A percentile compares a stretch with the other conserved stretches of the same genome.
These are phyloP conservation scores for Glyptemys insculpta DNA, from an alignment of 2,797 vertebrate species.

Conservation along the genomic window DNA sequence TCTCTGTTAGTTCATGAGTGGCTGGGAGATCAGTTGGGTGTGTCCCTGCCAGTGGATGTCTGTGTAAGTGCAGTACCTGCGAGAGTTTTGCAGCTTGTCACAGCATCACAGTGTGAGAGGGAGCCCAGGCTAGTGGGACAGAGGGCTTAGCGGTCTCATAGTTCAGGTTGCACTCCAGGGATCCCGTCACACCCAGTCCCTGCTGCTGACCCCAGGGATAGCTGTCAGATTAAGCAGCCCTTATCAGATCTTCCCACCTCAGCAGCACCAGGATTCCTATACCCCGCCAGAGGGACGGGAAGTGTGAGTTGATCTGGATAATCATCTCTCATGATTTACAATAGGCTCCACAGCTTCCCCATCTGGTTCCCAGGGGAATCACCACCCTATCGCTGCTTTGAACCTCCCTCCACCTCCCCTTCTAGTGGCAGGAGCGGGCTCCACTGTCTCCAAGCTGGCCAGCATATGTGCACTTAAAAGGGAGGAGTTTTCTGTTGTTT, in stretches of 20 bases:
- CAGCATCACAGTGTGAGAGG: no score
- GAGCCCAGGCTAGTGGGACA: no score
- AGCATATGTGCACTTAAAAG: not conserved
- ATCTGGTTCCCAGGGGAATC: constrained; percentile 25
- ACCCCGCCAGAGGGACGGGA: not conserved
- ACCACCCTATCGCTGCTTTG: constrained; percentile 23
- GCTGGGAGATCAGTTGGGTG: no score
- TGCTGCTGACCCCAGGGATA: no score
- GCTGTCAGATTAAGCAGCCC: no score
- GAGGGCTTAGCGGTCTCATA: no score
- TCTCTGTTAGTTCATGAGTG: no score
- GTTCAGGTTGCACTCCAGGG: no score
- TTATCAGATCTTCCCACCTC: constrained; percentile 18
- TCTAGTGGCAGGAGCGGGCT: not conserved
- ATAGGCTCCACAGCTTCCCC: not conserved
- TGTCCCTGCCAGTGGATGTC: no score
- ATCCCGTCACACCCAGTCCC: no score
- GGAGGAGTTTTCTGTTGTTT: not conserved
- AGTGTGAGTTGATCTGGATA: constrained; percentile 5
- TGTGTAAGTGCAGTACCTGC: no score
- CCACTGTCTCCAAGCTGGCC: not conserved
- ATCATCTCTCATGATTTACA: constrained; percentile 35
- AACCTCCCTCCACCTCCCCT: constrained; percentile 1
- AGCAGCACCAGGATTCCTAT: not conserved
- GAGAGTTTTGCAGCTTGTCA: no score